A percentile compares a stretch with the other conserved stretches of the same genome.
Evolutionary conservation across 2,888 invertebrate species (phyloP).

Genomic region (Zygothrica quintamaculata): DNA sequence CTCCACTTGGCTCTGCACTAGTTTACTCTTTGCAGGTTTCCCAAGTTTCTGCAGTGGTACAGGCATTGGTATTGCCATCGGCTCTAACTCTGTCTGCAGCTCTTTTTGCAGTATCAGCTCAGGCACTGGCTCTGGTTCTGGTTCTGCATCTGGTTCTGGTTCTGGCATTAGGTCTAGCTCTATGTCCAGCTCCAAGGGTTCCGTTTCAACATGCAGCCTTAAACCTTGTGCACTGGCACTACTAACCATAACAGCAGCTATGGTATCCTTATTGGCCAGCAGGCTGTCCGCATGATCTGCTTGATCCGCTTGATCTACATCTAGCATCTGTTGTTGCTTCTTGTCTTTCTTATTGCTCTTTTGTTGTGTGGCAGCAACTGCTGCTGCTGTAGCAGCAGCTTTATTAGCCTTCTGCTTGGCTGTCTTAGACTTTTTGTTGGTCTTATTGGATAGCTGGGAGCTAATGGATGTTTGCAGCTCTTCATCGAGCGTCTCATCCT

Average conservation of each 20-base stretch:
- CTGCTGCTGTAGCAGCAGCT: constrained; percentile 20
- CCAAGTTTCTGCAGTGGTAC: background rate
- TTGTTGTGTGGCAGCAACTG: constrained; percentile 9
- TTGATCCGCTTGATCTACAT: background rate
- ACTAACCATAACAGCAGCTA: constrained; percentile 59
- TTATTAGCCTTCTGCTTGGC: constrained; percentile 23
- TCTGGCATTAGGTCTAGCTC: background rate
- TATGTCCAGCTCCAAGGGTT: background rate
- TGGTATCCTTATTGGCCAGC: constrained; percentile 52
- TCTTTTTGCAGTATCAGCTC: no score
- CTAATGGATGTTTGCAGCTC: constrained; percentile 36
- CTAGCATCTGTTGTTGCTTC: background rate
- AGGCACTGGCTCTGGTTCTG: background rate
- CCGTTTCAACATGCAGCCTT: constrained; percentile 52
- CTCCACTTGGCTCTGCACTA: constrained; percentile 1
- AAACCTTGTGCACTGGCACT: constrained; percentile 68
- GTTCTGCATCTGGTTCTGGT: background rate
- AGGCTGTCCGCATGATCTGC: constrained; percentile 49
- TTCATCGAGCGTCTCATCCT: constrained; percentile 55
- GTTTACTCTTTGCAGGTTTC: constrained; percentile 9
- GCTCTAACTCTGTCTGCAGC: background rate
- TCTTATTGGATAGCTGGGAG: constrained; percentile 28
- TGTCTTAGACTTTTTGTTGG: constrained; percentile 53
- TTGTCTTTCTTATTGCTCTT: constrained; percentile 34
- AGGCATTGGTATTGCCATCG: background rate